Evolutionary conservation across 1,140 invertebrate species (phyloP).

Genomic region (Episyrphus balteatus): DNA sequence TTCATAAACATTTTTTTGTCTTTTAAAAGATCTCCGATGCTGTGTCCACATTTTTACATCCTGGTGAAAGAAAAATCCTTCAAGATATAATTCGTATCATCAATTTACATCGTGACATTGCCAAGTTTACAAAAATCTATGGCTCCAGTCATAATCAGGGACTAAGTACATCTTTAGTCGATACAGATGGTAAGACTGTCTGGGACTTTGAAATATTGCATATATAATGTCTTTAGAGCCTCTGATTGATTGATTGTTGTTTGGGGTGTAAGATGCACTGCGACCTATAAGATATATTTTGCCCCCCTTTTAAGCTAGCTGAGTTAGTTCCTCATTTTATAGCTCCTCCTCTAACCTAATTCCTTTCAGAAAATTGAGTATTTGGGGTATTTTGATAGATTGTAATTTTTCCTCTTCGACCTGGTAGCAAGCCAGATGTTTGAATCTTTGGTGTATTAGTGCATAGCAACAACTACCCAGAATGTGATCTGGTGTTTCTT

Average conservation of each 20-base stretch:
- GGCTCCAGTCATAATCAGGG: neutral
- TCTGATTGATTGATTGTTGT: too few relatives aligned
- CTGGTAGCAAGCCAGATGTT: too few relatives aligned
- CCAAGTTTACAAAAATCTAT: conserved; percentile 15
- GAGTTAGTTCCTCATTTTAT: too few relatives aligned
- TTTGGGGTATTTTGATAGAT: neutral
- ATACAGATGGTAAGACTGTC: neutral
- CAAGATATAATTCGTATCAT: conserved; percentile 22
- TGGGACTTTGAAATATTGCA: neutral
- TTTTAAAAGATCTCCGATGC: conserved; percentile 4
- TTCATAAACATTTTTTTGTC: neutral
- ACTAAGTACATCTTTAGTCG: neutral
- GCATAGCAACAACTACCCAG: too few relatives aligned
- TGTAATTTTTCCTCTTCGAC: too few relatives aligned
- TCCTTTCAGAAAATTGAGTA: too few relatives aligned
- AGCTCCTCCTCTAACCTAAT: too few relatives aligned
- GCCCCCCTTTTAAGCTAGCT: too few relatives aligned
- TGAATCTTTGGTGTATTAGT: too few relatives aligned
- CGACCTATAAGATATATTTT: too few relatives aligned
- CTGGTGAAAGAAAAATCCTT: conserved; percentile 24
- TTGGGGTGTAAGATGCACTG: too few relatives aligned
- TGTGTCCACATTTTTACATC: conserved; percentile 24
- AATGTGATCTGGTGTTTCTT: too few relatives aligned
- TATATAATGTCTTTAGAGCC: neutral
- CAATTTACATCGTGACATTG: conserved; percentile 17